Evolutionary conservation across 2,888 invertebrate species (phyloP), one percentile per base, ranked within the genome.

Genomic region (Unio pictorum): DNA sequence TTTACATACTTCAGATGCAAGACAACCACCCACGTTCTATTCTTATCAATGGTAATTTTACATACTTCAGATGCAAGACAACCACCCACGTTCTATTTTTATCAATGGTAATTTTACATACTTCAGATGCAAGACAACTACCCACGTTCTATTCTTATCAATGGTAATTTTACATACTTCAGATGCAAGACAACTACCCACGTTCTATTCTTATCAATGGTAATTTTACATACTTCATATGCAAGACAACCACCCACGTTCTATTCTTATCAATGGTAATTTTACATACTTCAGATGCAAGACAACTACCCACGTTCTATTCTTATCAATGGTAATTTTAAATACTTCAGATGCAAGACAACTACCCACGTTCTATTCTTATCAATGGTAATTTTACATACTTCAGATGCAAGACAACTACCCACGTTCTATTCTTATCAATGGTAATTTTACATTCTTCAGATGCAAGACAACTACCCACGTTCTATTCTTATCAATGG

Each of bases 401-500:
- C 23, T 23, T 23, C 23, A 23, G 23, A 91, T 92, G 30, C 95
- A 95, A 0, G 93, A 94, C 84, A 96, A 96, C 88, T 96, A 95
- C 83, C 95, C 96, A 0, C 92, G 94, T 0, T 94, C 94, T 18
- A 91, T 97, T 56, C 91, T 97, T 18, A 93, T 97, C 71, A 97
- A 97, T 85, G 97, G 96, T 4, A 91, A 34, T 23, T 23, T 23
- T 23, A 23, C 95, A 96, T 86, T 93, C 94, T 0, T 23, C 23
- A 23, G 23, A 91, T 92, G 30, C 95, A 95, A 0, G 93, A 94
- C 84, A 96, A 96, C 88, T 96, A 95, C 83, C 95, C 96, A 0
- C 92, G 94, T 0, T 94, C 94, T 18, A 91, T 97, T 56, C 91
- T 97, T 18, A 93, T 97, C 71, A 97, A 97, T 85, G 97, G 96